A percentile compares a stretch with the other conserved stretches of the same genome.
These are phyloP conservation scores for Monomorium pharaonis DNA, from an alignment of 1,140 invertebrate genomes.

Conservation along the genomic window DNA sequence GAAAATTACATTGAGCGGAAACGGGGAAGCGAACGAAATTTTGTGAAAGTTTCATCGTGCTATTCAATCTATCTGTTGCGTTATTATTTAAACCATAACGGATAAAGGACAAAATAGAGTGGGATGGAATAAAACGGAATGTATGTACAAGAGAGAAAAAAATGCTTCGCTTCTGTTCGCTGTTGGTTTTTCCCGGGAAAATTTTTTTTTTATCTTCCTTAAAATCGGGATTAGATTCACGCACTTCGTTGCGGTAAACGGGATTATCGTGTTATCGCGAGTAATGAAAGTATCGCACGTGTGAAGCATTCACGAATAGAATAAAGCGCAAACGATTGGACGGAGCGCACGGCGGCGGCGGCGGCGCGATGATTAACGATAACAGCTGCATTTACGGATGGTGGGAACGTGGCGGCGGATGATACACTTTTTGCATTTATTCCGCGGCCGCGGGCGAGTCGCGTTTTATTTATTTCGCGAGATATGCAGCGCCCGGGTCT, in stretches of 20 bases:
- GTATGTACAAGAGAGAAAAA: neutral
- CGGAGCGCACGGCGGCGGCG: conserved; percentile 17
- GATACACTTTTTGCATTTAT: conserved; percentile 49
- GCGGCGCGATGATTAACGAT: conserved; percentile 49
- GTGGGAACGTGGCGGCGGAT: conserved; percentile 23
- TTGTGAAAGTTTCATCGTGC: neutral
- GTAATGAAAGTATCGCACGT: neutral
- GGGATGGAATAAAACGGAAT: neutral
- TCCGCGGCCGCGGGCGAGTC: conserved; percentile 10
- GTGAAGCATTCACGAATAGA: neutral
- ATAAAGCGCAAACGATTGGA: conserved; percentile 28
- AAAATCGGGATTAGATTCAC: neutral
- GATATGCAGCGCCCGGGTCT: conserved; percentile 20
- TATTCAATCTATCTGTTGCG: conserved; percentile 1
- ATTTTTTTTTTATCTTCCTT: conserved; percentile 14
- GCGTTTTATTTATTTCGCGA: conserved; percentile 47
- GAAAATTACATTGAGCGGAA: neutral
- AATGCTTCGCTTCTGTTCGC: neutral
- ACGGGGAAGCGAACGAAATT: neutral
- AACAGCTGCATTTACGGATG: conserved; percentile 50
- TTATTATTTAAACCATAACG: neutral
- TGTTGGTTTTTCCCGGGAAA: neutral
- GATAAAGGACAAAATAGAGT: neutral
- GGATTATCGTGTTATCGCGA: conserved; percentile 1
- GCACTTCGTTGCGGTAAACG: neutral